Conservation (phyloP, 1,140 invertebrate species). For the Tribolium madens region DNA sequence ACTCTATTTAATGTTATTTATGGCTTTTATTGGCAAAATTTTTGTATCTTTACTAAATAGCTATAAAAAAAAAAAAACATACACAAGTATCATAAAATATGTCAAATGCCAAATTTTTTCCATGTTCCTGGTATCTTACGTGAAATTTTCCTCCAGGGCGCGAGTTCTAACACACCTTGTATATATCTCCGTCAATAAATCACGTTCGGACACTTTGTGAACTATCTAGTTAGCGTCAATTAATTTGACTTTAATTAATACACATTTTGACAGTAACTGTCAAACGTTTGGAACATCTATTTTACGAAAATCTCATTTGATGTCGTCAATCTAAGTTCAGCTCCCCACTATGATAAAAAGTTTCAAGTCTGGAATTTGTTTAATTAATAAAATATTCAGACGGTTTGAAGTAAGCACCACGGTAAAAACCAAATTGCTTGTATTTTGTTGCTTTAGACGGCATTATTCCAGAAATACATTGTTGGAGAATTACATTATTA, state of each 20-base stretch:
- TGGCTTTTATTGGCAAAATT: too few relatives aligned
- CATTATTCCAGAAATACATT: conserved; percentile 12
- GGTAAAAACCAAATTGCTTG: conserved; percentile 15
- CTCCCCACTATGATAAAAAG: not conserved
- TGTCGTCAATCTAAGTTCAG: conserved; percentile 14
- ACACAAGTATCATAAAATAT: too few relatives aligned
- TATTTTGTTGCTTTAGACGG: conserved; percentile 1
- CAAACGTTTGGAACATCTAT: conserved; percentile 23
- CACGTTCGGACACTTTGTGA: conserved; percentile 30
- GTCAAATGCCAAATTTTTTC: too few relatives aligned
- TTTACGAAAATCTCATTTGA: conserved; percentile 27
- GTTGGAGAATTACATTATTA: conserved; percentile 38
- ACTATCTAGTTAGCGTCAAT: conserved; percentile 37
- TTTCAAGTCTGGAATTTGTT: conserved; percentile 9
- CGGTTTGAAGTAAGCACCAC: not conserved
- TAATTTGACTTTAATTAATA: conserved; percentile 38
- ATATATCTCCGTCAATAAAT: conserved; percentile 6
- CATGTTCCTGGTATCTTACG: too few relatives aligned
- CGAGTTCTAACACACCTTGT: too few relatives aligned
- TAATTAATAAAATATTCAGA: conserved; percentile 29
- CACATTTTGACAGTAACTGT: conserved; percentile 28
- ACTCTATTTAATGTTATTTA: too few relatives aligned
- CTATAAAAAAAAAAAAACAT: too few relatives aligned
- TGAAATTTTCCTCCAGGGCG: too few relatives aligned
- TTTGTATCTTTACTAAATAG: too few relatives aligned